A percentile compares a stretch with the other conserved stretches of the same genome.
phyloP scores from a whole-genome alignment of 2,888 invertebrate species.

The Vesta saturnalis region DNA sequence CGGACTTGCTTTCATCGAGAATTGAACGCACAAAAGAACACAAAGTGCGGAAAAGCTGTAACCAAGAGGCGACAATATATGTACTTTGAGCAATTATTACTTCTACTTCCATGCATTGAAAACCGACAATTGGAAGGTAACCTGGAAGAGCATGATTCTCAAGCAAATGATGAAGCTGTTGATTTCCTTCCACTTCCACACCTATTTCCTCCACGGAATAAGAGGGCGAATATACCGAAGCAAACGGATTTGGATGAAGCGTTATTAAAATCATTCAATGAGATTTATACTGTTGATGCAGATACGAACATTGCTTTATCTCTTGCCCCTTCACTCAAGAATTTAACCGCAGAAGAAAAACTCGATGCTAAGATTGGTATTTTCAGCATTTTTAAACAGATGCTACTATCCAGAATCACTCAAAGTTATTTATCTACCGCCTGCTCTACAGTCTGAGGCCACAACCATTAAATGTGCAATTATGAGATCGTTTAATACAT shows the following conservation, averaged over 20 bases:
- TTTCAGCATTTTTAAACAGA: neutral
- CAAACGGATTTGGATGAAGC: neutral
- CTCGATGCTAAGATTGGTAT: constrained; percentile 4
- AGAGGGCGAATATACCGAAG: neutral
- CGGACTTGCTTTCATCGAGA: too few relatives aligned
- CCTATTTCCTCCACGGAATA: neutral
- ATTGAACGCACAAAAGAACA: too few relatives aligned
- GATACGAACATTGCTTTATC: neutral
- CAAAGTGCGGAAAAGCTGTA: neutral
- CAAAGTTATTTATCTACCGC: too few relatives aligned
- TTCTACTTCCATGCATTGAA: neutral
- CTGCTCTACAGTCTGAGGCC: too few relatives aligned
- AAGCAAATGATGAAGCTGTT: neutral
- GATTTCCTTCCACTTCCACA: neutral
- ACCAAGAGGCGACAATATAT: neutral
- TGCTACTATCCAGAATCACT: neutral
- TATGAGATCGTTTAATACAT: too few relatives aligned
- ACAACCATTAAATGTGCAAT: too few relatives aligned
- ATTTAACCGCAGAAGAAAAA: constrained; percentile 2
- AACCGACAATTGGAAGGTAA: neutral
- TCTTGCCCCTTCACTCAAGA: neutral
- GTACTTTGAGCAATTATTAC: neutral
- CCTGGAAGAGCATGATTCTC: too few relatives aligned
- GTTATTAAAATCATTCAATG: too few relatives aligned
- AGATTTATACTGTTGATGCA: neutral